These are phyloP conservation scores for Characodon lateralis DNA, from an alignment of 2,797 vertebrate species.

Conservation along the genomic window DNA sequence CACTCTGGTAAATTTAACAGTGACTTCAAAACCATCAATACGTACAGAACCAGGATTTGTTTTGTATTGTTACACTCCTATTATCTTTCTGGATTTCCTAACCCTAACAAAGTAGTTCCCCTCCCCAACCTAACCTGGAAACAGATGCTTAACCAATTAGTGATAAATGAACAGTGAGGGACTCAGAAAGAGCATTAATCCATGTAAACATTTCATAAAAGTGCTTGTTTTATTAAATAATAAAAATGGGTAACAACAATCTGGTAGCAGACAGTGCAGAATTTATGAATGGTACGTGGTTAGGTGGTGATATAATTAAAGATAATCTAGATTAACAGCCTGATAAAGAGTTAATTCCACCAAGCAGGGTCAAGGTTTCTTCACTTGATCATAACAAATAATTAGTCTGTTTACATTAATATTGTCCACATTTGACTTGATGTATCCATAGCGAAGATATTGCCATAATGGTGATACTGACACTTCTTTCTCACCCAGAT, in stretches of 20 bases:
- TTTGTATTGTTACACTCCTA: background rate
- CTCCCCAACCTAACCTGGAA: too few species aligned
- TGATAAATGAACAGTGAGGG: background rate
- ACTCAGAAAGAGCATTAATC: background rate
- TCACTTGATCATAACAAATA: conserved; percentile 1
- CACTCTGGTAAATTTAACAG: too few species aligned
- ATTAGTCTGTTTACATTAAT: background rate
- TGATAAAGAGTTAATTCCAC: background rate
- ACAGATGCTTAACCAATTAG: background rate
- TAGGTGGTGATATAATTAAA: background rate
- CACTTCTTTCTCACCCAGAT: conserved; percentile 4
- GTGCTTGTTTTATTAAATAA: background rate
- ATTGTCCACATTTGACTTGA: conserved; percentile 6
- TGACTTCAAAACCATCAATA: background rate
- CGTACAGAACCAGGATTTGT: background rate
- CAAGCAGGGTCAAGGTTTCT: background rate
- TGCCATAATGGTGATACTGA: conserved; percentile 1
- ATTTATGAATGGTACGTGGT: background rate
- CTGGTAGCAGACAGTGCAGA: background rate
- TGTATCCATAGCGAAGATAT: conserved; percentile 3
- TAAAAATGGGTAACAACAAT: background rate
- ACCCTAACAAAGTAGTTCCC: background rate
- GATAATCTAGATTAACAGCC: background rate
- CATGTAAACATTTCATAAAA: background rate
- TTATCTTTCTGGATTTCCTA: background rate